Evolutionary conservation across 2,113 vertebrate genomes (phyloP).

Genomic region (Galeopterus variegatus): DNA sequence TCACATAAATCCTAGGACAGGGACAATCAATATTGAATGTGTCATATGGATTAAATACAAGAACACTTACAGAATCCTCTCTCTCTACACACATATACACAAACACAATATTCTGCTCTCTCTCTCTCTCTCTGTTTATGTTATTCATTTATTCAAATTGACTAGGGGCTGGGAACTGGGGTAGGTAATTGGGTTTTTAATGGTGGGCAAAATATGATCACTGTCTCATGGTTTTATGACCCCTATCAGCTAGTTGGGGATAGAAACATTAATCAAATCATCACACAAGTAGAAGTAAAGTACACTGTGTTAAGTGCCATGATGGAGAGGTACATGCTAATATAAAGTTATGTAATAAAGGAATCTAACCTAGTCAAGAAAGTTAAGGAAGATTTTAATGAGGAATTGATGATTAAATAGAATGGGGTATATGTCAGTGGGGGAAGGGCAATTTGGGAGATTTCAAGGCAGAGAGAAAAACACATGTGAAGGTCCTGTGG

Average conservation of each 20-base stretch:
- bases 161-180: not conserved
- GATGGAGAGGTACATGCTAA: not conserved
- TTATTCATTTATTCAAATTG: not conserved
- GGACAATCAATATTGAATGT: not conserved
- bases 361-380: not conserved
- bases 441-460: not conserved
- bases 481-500: not conserved
- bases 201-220: not conserved
- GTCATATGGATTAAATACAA: not conserved
- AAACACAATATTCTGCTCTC: not conserved
- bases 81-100: not conserved
- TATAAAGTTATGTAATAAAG: not conserved
- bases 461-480: not conserved
- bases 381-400: not conserved
- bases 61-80: not conserved
- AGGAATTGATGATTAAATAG: not conserved
- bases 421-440: not conserved
- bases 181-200: not conserved
- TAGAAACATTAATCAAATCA: not conserved
- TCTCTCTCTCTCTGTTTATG: not conserved
- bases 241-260: not conserved
- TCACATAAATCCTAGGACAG: not conserved
- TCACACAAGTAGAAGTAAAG: not conserved
- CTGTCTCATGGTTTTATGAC: not conserved
- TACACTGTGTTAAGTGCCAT: not conserved